Base-by-base conservation (phyloP, 2,113 vertebrate species). In the Aleadryas rufinucha region DNA sequence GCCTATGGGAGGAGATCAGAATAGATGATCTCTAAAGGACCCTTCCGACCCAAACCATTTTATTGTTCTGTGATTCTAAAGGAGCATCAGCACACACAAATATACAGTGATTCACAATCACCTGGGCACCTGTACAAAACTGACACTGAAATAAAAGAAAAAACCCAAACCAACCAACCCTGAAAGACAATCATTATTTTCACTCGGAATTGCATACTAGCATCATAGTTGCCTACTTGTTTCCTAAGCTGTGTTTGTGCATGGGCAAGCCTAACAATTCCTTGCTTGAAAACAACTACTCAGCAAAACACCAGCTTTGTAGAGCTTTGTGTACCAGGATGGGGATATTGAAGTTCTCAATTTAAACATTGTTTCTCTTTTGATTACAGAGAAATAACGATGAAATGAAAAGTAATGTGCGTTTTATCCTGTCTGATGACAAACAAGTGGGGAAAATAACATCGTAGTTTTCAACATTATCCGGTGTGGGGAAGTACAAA, bases 231-330 rank as follows among this genome's bases (percentile, higher is more conserved):
- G n/a, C n/a, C n/a, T n/a, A n/a, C 68, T 95, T 41, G 2, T 63
- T 95, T 70, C 70, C 87, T 72, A 71, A 90, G 31, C 39, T 56
- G 41, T 4, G 4, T 17, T 42, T 23, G 21, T 15, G 37, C 7
- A 31, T 61, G 61, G 35, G 19, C 21, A 92, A 50, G 11, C 35
- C 82, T 96, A 94, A 91, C 64, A 27, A 65, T 24, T 95, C 70
- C 76, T 94, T 86, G 21, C 89, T 97, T 95, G 85, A 65, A 97
- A 95, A 93, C 83, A 81, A 26, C 61, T 90, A 50, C 39, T 95
- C 71, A 91, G 79, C 66, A 96, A 96, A 96, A 95, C 37, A 49
- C 45, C 91, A 64, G 60, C 77, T 97, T 95, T 97, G 75, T 71
- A 95, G 60, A 82, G 50, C 15, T 57, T 71, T 44, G 44, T 96